These are phyloP conservation scores for Chunga burmeisteri DNA, from an alignment of 2,113 vertebrate species.

Conservation along the genomic window DNA sequence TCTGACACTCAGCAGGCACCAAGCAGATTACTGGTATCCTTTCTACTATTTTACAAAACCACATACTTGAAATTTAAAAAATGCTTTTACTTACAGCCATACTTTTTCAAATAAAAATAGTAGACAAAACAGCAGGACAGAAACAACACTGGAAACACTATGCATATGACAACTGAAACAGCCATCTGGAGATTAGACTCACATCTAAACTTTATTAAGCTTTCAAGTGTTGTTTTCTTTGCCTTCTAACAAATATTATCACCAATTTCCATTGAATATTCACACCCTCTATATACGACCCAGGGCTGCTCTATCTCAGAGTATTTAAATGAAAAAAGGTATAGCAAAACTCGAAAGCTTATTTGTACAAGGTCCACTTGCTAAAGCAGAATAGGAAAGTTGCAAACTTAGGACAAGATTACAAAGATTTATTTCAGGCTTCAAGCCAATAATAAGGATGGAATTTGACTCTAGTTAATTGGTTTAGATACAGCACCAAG, in stretches of 20 bases:
- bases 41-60: not conserved
- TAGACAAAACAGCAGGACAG: not conserved
- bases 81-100: not conserved
- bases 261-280: not conserved
- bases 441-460: slow-evolving; percentile 42
- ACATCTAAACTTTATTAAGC: not conserved
- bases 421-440: slow-evolving; percentile 10
- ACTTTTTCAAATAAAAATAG: not conserved
- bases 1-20: not conserved
- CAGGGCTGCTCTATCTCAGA: not conserved
- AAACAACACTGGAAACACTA: not conserved
- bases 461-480: slow-evolving; percentile 61
- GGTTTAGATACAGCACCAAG: slow-evolving; percentile 53
- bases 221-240: not conserved
- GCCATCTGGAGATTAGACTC: not conserved
- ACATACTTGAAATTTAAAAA: not conserved
- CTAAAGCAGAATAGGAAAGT: not conserved
- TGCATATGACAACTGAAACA: not conserved
- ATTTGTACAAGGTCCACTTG: not conserved
- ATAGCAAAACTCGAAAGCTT: not conserved
- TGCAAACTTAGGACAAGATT: slow-evolving; percentile 37
- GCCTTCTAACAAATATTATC: not conserved
- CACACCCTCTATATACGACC: not conserved
- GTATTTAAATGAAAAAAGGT: not conserved
- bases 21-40: not conserved